Evolutionary conservation across 2,888 invertebrate genomes (phyloP), one percentile per base, ranked within the genome.

Genomic region (Galerucella pusilla): DNA sequence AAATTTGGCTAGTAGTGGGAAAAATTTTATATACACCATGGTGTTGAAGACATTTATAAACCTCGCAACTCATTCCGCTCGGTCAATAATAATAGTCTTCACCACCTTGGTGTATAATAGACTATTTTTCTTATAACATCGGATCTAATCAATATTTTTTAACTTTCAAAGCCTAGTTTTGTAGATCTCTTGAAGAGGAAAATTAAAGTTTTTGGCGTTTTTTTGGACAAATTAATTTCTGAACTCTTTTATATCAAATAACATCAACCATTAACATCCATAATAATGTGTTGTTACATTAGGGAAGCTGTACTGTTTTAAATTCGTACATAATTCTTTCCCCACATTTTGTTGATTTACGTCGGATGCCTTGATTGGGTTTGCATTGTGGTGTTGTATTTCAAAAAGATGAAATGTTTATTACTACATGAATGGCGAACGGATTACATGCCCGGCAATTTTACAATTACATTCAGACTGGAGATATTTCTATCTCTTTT

Each of bases 331-430:
- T 78, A 78, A 78, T 78, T 78, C 78, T 78, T 78, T 78, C 77
- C 73, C 75, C 75, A 73, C 78, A 74, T 77, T 65, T 74, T 68
- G 78, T 75, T 78, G 78, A 78, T 78, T 78, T 78, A 78, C 74
- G 75, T 66, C 67, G 72, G 73, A 74, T 35, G 76, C 75, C 77
- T 77, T 79, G 79, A 79, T 79, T 79, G 79, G 77, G 79, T 79
- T 79, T 78, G 77, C 79, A 76, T 77, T 79, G 79, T 74, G 78
- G 78, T 78, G 78, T 75, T 74, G 74, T 79, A 79, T 78, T 79
- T 79, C 79, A 79, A 79, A 79, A 79, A 79, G 79, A 79, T 79
- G 79, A 79, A 79, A 78, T 79, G 78, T 79, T 79, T 79, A 79
- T 79, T 79, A 77, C 77, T 70, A 63, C 74, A 71, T 72, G 74